Evolutionary conservation across 2,797 vertebrate species (phyloP).

Genomic region (Amblyraja radiata): DNA sequence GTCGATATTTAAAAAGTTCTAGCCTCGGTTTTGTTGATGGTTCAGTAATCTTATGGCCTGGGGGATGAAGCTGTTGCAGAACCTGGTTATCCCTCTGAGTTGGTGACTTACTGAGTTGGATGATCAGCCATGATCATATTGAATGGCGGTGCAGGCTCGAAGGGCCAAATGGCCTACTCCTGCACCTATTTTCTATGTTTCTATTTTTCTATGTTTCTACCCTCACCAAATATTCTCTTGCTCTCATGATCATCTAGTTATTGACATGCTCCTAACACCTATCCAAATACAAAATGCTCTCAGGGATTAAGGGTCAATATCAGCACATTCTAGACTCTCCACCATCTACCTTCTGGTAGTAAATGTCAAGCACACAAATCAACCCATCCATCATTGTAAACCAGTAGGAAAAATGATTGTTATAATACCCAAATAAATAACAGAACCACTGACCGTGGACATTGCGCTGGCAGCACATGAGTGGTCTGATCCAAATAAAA

Average conservation of each 20-base stretch:
- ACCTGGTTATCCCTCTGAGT: too few relatives aligned
- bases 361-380: neutral
- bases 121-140: too few relatives aligned
- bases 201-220: too few relatives aligned
- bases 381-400: neutral
- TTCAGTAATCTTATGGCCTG: too few relatives aligned
- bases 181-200: too few relatives aligned
- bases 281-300: neutral
- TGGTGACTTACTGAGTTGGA: too few relatives aligned
- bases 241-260: neutral
- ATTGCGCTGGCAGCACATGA: neutral
- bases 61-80: too few relatives aligned
- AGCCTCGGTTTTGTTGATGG: too few relatives aligned
- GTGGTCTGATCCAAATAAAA: neutral
- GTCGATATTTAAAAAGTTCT: too few relatives aligned
- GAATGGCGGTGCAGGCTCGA: too few relatives aligned
- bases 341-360: neutral
- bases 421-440: neutral
- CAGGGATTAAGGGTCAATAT: neutral
- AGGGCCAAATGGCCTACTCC: too few relatives aligned
- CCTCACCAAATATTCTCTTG: neutral
- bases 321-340: neutral
- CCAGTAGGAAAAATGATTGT: neutral
- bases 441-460: neutral
- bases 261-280: neutral